These are phyloP conservation scores for Champsocephalus gunnari DNA, from an alignment of 2,797 vertebrate genomes.

Conservation along the genomic window DNA sequence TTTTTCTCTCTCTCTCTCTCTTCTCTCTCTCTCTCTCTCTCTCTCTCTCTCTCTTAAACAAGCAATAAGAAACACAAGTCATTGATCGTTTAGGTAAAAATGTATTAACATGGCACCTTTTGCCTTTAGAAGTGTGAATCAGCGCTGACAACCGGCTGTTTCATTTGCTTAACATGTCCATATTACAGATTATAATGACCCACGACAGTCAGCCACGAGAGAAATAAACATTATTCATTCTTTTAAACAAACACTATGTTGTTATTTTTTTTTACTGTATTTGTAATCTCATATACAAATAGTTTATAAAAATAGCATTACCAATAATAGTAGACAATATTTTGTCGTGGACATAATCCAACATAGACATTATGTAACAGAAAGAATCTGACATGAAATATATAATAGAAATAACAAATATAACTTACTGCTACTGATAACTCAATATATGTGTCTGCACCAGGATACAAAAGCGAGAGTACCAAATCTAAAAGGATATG, in stretches of 20 bases:
- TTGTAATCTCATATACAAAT: conserved; percentile 33
- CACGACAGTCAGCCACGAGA: conserved; percentile 20
- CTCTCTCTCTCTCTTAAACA: not conserved
- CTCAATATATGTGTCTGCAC: conserved; percentile 6
- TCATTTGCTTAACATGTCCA: conserved; percentile 35
- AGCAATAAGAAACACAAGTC: conserved; percentile 11
- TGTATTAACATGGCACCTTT: conserved; percentile 39
- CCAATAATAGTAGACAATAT: conserved; percentile 34
- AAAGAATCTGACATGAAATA: conserved; percentile 31
- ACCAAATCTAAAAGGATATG: conserved; percentile 27
- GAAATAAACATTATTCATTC: conserved; percentile 20
- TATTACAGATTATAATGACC: conserved; percentile 36
- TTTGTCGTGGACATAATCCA: not conserved
- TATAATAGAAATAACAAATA: conserved; percentile 40
- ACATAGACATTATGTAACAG: conserved; percentile 36
- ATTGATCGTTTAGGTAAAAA: conserved; percentile 6
- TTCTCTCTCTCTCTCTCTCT: not conserved
- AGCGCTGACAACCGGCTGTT: conserved; percentile 8
- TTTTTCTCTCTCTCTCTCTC: not conserved
- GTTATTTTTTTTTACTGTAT: not conserved
- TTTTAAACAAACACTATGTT: conserved; percentile 24
- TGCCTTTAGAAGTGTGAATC: conserved; percentile 24
- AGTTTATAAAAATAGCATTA: conserved; percentile 58
- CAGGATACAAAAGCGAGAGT: conserved; percentile 7
- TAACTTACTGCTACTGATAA: conserved; percentile 31